phyloP scores from a whole-genome alignment of 2,797 vertebrate species.

The Monodelphis domestica region DNA sequence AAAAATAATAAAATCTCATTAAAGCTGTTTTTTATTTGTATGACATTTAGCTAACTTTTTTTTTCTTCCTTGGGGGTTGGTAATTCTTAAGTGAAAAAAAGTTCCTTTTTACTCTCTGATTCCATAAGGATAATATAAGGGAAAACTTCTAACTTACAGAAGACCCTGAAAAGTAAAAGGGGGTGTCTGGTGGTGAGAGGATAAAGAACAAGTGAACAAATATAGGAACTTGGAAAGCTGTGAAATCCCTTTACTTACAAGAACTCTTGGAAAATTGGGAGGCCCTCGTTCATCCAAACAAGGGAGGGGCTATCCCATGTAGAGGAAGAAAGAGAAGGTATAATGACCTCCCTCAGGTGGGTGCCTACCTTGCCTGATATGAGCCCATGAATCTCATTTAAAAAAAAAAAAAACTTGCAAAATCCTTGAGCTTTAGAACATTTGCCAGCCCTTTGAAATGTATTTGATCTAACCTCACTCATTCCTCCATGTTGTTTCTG shows the following conservation, averaged over 20 bases:
- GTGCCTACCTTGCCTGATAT: neutral
- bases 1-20: neutral
- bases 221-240: neutral
- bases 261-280: neutral
- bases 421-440: neutral
- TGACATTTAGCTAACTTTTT: neutral
- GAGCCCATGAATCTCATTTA: no score
- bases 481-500: neutral
- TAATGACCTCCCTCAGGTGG: neutral
- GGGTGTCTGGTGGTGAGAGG: neutral
- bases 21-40: neutral
- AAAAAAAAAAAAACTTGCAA: slow-evolving; percentile 21
- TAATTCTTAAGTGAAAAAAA: neutral
- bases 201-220: neutral
- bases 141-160: neutral
- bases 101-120: neutral
- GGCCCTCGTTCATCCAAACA: neutral
- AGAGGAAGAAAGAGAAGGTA: neutral
- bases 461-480: neutral
- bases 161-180: neutral
- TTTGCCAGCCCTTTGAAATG: neutral
- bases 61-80: neutral
- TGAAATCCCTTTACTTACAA: neutral
- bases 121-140: slow-evolving; percentile 46
- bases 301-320: neutral